Percentiles rank a stretch among this genome's conserved stretches.
phyloP scores from a whole-genome alignment of 2,888 invertebrate species.

The Nudaria mundana region DNA sequence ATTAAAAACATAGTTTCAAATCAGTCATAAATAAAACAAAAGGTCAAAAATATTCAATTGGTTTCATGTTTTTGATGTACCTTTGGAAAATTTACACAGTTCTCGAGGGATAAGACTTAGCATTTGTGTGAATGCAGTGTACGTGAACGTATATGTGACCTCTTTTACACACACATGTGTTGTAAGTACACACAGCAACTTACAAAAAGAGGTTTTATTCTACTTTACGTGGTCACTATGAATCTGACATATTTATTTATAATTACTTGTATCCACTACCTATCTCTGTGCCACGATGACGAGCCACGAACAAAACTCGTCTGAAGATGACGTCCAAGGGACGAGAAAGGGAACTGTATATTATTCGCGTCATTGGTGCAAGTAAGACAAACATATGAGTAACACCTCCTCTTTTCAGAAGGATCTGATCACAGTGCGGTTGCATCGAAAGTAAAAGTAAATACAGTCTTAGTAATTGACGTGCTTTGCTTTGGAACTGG shows the following conservation, averaged over 20 bases:
- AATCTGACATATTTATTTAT: not conserved
- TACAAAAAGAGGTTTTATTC: too few relatives aligned
- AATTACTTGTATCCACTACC: slow-evolving; percentile 8
- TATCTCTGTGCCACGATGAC: slow-evolving; percentile 67
- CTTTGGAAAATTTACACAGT: too few relatives aligned
- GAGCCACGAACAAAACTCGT: slow-evolving; percentile 66
- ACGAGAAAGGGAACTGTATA: slow-evolving; percentile 43
- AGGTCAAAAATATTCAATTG: too few relatives aligned
- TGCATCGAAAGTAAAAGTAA: slow-evolving; percentile 73
- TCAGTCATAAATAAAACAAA: too few relatives aligned
- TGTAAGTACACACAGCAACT: too few relatives aligned
- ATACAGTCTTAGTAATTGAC: slow-evolving; percentile 52
- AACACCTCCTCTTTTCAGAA: slow-evolving; percentile 52
- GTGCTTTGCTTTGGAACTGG: slow-evolving; percentile 48
- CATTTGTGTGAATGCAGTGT: too few relatives aligned
- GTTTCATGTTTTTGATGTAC: too few relatives aligned
- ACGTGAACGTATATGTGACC: too few relatives aligned
- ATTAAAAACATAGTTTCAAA: too few relatives aligned
- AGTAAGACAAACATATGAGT: slow-evolving; percentile 42
- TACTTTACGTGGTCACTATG: too few relatives aligned
- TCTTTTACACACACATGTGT: too few relatives aligned
- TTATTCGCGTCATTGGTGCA: slow-evolving; percentile 16
- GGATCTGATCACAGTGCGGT: slow-evolving; percentile 58
- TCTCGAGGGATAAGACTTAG: too few relatives aligned
- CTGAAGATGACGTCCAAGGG: slow-evolving; percentile 51